phyloP scores from a whole-genome alignment of 2,113 vertebrate genomes.

The Poecilia latipinna region DNA sequence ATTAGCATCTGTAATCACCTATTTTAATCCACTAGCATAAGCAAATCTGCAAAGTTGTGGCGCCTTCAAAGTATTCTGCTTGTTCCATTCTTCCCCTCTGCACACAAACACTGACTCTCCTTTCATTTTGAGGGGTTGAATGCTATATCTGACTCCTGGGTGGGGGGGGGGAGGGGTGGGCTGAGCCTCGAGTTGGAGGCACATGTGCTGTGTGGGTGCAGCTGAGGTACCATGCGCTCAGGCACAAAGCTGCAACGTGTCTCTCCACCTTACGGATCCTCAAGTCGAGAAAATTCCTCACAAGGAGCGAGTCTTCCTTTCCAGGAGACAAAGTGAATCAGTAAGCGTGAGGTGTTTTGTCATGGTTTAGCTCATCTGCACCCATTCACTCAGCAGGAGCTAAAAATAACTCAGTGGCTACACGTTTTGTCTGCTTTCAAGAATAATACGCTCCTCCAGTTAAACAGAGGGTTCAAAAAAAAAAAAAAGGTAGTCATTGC shows the following conservation, averaged over 20 bases:
- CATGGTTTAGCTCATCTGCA: slow-evolving; percentile 46
- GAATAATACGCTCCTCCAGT: slow-evolving; percentile 5
- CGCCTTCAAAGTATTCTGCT: neutral
- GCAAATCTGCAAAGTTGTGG: slow-evolving; percentile 6
- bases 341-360: slow-evolving; percentile 49
- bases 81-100: slow-evolving; percentile 1
- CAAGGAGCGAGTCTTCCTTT: slow-evolving; percentile 23
- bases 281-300: slow-evolving; percentile 33
- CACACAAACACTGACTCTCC: neutral
- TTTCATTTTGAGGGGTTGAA: slow-evolving; percentile 23
- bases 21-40: neutral
- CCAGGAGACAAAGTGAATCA: slow-evolving; percentile 31
- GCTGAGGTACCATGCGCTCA: slow-evolving; percentile 61
- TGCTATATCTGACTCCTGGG: slow-evolving; percentile 59
- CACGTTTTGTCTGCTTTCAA: slow-evolving; percentile 24
- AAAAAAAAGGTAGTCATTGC: slow-evolving; percentile 7
- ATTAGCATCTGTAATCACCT: neutral
- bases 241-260: slow-evolving; percentile 63
- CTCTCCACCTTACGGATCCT: slow-evolving; percentile 22
- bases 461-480: neutral
- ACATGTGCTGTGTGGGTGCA: slow-evolving; percentile 69
- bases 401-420: slow-evolving; percentile 57
- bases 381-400: slow-evolving; percentile 31
- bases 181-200: slow-evolving; percentile 48
- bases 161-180: no score